Base-by-base conservation (phyloP, 1,140 invertebrate genomes). In the Drosophila jambulina region DNA sequence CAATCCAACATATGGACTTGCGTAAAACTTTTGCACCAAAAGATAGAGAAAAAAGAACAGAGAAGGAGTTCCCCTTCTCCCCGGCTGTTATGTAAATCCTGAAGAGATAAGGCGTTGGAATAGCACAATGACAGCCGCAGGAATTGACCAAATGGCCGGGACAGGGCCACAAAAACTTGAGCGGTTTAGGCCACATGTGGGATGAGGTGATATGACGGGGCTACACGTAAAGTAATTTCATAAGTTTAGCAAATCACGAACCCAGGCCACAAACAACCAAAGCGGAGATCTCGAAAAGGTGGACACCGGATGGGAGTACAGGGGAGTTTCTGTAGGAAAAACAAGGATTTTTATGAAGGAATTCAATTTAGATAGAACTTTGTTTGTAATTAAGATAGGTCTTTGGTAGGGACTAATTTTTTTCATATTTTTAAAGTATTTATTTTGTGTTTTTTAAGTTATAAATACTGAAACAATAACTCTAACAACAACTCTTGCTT, bases 201-300 rank as follows among this genome's bases (percentile, higher is more conserved):
- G 49, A 7, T 40, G 27, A 34, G 53, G 7, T 32, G 17, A 34
- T 27, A 48, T 49, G 46, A 34, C 70, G 51, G 57, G 83, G 78
- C 80, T 81, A 79, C 81, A 88, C 85, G 85, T 84, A 85, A 90
- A 91, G 86, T 90, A 85, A 90, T 90, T 88, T 90, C 82, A 90
- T 90, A 90, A 90, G 85, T 90, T 90, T 90, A 91, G 85, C 85
- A 90, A 90, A 90, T 90, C 85, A 91, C 86, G 86, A 88, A 88
- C 81, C 85, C 81, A 63, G 67, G 83, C 85, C 74, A 88, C 84
- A 90, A 88, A 88, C 78, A 90, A 88, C 67, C 63, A 19, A 27
- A 51, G 38, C 29, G 48, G 25, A 43, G 53, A 42, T 45, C 38
- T 36, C 21, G 13, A 29, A 56, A 70, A 68, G 63, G 67, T 68